Conservation (phyloP, 2,888 invertebrate genomes). For the Phalera bucephala region DNA sequence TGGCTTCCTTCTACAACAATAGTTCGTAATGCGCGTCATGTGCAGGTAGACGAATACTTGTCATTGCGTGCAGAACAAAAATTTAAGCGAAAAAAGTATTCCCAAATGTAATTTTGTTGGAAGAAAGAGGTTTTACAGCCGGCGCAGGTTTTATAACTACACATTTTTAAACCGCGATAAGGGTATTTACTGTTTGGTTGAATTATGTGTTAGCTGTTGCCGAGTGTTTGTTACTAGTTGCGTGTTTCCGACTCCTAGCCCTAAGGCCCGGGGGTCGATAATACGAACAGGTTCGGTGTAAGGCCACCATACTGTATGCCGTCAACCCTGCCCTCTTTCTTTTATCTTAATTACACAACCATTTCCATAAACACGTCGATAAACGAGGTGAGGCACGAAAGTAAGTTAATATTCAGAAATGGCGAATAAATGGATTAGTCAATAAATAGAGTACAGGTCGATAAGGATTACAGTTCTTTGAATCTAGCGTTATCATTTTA, state of each 20-base stretch:
- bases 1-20: slow-evolving; percentile 69
- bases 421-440: too few species aligned
- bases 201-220: slow-evolving; percentile 23
- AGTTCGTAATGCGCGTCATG: slow-evolving; percentile 47
- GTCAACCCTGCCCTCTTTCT: slow-evolving; percentile 59
- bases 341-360: slow-evolving; percentile 48
- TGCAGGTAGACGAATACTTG: slow-evolving; percentile 61
- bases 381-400: slow-evolving; percentile 18
- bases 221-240: slow-evolving; percentile 37
- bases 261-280: slow-evolving; percentile 50
- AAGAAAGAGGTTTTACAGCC: slow-evolving; percentile 10
- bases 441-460: too few species aligned
- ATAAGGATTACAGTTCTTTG: too few species aligned
- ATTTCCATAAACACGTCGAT: slow-evolving; percentile 33
- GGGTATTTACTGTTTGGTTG: slow-evolving; percentile 23
- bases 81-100: slow-evolving; percentile 4
- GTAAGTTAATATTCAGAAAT: too few species aligned
- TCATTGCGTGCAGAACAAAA: slow-evolving; percentile 26
- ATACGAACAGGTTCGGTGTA: slow-evolving; percentile 40
- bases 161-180: slow-evolving; percentile 6
- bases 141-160: slow-evolving; percentile 19
- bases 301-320: slow-evolving; percentile 36
- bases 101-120: slow-evolving; percentile 5
- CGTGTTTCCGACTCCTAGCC: slow-evolving; percentile 45
- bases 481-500: too few species aligned